A percentile compares a stretch with the other conserved stretches of the same genome.
These are phyloP conservation scores for Neoascia interrupta DNA, from an alignment of 2,888 invertebrate genomes.

Conservation along the genomic window DNA sequence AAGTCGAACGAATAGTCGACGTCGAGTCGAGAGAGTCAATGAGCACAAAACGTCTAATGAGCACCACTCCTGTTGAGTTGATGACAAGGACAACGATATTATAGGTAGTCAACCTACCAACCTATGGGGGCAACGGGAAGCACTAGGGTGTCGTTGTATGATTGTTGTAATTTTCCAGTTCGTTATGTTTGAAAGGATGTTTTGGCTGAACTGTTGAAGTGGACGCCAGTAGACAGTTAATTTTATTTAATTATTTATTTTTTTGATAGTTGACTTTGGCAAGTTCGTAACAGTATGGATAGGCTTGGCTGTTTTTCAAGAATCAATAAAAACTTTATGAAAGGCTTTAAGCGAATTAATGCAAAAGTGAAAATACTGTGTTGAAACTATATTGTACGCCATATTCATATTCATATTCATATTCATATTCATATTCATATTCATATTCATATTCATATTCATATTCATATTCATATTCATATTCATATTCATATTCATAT, in stretches of 20 bases:
- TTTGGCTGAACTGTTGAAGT: background rate
- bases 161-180: conserved; percentile 47
- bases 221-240: conserved; percentile 9
- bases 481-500: too few relatives aligned
- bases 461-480: too few relatives aligned
- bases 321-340: too few relatives aligned
- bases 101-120: background rate
- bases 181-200: conserved; percentile 43
- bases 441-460: too few relatives aligned
- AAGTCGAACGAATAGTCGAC: background rate
- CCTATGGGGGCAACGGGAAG: background rate
- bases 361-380: too few relatives aligned
- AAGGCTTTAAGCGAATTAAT: too few relatives aligned
- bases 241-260: conserved; percentile 28
- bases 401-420: too few relatives aligned
- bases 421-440: too few relatives aligned
- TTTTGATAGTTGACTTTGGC: conserved; percentile 7
- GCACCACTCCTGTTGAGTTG: conserved; percentile 54
- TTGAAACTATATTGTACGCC: too few relatives aligned
- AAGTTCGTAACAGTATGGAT: too few relatives aligned
- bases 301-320: too few relatives aligned
- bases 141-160: conserved; percentile 5
- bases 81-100: conserved; percentile 8
- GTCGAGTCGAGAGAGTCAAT: conserved; percentile 45
- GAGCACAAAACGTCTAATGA: conserved; percentile 48